Percentiles rank a stretch among this genome's conserved stretches.
phyloP scores from a whole-genome alignment of 2,888 invertebrate species.

The Strigamia transsilvanica region DNA sequence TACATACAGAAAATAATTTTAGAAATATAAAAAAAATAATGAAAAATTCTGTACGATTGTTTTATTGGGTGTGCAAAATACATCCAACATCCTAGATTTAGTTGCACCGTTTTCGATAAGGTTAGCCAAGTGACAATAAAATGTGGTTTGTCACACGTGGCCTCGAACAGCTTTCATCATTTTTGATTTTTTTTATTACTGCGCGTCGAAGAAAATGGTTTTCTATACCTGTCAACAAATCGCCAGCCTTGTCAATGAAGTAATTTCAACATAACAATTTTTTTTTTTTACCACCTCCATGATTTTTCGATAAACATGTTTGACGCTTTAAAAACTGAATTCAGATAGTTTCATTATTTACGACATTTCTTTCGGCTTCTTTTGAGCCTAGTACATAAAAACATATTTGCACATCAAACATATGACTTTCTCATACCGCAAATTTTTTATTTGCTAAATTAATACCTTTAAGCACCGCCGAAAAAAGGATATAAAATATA shows the following conservation, averaged over 20 bases:
- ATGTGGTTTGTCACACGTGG: constrained; percentile 40
- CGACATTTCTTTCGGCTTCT: no score
- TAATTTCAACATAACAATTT: constrained; percentile 6
- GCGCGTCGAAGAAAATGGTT: background rate
- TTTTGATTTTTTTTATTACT: constrained; percentile 33
- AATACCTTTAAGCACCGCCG: no score
- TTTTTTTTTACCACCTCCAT: background rate
- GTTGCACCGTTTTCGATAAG: background rate
- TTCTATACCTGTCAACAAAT: constrained; percentile 41
- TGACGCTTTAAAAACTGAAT: background rate
- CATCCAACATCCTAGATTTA: background rate
- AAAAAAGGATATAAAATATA: no score
- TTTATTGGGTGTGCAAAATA: background rate
- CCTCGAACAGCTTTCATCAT: constrained; percentile 16
- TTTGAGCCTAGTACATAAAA: no score
- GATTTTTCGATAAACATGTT: background rate
- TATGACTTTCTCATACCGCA: no score
- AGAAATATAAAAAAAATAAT: no score
- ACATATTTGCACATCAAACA: no score
- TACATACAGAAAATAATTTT: no score
- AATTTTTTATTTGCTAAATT: no score
- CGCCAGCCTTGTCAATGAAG: constrained; percentile 29
- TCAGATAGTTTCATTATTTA: no score
- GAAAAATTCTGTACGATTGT: background rate
- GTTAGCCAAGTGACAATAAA: constrained; percentile 33